These are phyloP conservation scores for Rutpela maculata DNA, from an alignment of 2,888 invertebrate species.

Conservation along the genomic window DNA sequence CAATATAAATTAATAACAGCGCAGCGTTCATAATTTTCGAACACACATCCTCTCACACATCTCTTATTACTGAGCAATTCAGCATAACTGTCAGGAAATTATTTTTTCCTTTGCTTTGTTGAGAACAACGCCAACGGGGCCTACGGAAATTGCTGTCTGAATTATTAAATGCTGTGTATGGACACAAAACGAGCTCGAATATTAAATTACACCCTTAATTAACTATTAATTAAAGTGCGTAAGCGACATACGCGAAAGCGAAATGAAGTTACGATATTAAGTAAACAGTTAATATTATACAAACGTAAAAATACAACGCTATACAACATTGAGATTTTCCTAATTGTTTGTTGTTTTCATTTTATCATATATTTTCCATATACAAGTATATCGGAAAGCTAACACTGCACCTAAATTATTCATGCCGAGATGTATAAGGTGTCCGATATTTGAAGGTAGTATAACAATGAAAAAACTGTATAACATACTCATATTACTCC, in stretches of 20 bases:
- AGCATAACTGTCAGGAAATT: background rate
- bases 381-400: background rate
- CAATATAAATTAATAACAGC: no score
- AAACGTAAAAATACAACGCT: no score
- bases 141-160: conserved; percentile 3
- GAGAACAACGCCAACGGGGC: background rate
- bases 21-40: background rate
- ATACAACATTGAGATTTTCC: background rate
- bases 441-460: background rate
- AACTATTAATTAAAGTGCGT: conserved; percentile 20
- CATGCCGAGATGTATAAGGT: background rate
- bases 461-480: no score
- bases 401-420: background rate
- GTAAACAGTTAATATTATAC: background rate
- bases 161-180: conserved; percentile 20
- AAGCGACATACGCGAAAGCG: background rate
- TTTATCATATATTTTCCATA: no score
- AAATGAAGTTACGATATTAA: background rate
- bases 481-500: no score
- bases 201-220: conserved; percentile 20
- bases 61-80: background rate
- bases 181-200: background rate
- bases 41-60: background rate
- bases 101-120: conserved; percentile 32
- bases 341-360: background rate